Evolutionary conservation across 2,797 vertebrate species (phyloP).

Genomic region (Coranthus polyacanthus): DNA sequence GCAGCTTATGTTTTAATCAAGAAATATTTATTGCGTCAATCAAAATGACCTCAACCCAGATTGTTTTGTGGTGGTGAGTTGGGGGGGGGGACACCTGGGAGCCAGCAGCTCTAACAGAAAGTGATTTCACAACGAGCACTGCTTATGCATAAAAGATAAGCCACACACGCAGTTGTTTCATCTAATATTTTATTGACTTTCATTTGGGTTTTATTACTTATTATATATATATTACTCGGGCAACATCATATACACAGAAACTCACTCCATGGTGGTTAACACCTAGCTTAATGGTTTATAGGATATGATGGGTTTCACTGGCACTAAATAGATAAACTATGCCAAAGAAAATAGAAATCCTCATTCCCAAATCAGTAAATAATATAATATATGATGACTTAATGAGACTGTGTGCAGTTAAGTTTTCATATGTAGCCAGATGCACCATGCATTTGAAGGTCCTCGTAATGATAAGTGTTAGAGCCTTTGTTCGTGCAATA

Average conservation of each 20-base stretch:
- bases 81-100: constrained; percentile 27
- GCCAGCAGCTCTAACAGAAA: constrained; percentile 14
- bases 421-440: no score
- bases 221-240: constrained; percentile 5
- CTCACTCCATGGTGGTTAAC: constrained; percentile 17
- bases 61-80: constrained; percentile 5
- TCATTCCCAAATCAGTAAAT: no score
- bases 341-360: no score
- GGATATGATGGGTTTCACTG: constrained; percentile 14
- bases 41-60: constrained; percentile 22
- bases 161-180: constrained; percentile 41
- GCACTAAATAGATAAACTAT: neutral
- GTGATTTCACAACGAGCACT: constrained; percentile 42
- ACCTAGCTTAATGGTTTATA: no score
- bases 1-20: constrained; percentile 33
- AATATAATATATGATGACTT: no score
- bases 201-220: constrained; percentile 18
- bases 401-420: no score
- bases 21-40: constrained; percentile 23
- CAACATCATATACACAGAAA: constrained; percentile 6
- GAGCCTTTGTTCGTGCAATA: no score
- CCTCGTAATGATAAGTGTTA: no score
- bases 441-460: no score
- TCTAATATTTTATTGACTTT: constrained; percentile 53
- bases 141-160: constrained; percentile 52